Evolutionary conservation across 2,888 invertebrate genomes (phyloP).

Genomic region (Celastrina argiolus): DNA sequence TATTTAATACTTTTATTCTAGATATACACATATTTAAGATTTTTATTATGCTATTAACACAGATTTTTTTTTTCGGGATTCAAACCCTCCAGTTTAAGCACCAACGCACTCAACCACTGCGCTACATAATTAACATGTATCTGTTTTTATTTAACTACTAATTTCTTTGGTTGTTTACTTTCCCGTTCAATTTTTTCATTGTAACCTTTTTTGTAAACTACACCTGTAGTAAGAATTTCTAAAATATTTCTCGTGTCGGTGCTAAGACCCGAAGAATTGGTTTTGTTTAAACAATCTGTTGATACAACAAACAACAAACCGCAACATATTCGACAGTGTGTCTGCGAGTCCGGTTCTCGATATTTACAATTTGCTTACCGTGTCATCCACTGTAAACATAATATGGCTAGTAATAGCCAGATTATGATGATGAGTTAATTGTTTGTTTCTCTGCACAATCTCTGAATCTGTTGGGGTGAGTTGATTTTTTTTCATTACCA

Average conservation of each 20-base stretch:
- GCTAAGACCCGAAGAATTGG: constrained; percentile 3
- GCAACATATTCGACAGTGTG: constrained; percentile 2
- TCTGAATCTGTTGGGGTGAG: too few relatives aligned
- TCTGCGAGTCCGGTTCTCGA: constrained; percentile 6
- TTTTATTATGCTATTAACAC: too few relatives aligned
- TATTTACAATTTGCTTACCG: constrained; percentile 18
- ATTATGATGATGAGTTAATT: not conserved
- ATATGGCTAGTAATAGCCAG: not conserved
- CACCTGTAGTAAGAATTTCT: not conserved
- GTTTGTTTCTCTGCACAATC: too few relatives aligned
- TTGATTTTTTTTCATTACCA: too few relatives aligned
- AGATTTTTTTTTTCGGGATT: too few relatives aligned
- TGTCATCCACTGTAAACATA: not conserved
- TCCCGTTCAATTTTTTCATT: not conserved
- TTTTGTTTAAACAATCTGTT: not conserved
- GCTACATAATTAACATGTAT: too few relatives aligned
- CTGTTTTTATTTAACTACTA: too few relatives aligned
- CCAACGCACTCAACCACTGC: too few relatives aligned
- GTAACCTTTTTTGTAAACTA: not conserved
- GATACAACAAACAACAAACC: not conserved
- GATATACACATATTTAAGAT: too few relatives aligned
- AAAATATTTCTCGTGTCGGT: constrained; percentile 1
- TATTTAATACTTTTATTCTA: too few relatives aligned
- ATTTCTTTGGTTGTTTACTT: not conserved
- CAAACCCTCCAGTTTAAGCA: too few relatives aligned